phyloP scores from a whole-genome alignment of 2,888 invertebrate genomes.

The Polia nebulosa region DNA sequence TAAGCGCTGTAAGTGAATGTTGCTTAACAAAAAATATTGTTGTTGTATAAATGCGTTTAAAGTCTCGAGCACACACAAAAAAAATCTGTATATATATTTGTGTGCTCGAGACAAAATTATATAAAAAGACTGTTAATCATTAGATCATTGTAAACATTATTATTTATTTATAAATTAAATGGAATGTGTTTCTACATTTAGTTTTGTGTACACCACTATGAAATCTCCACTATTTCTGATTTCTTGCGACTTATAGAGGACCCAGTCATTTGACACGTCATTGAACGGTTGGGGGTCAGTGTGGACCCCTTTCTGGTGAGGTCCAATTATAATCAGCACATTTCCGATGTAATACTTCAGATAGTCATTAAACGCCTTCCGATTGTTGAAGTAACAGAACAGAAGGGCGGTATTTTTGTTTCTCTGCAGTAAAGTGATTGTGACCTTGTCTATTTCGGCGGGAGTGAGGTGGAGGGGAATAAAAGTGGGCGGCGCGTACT shows the following conservation, averaged over 20 bases:
- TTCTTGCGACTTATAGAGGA: slow-evolving; percentile 89
- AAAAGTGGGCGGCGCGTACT: slow-evolving; percentile 94
- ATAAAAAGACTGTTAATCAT: slow-evolving; percentile 63
- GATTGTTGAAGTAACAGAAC: slow-evolving; percentile 96
- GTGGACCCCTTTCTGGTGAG: slow-evolving; percentile 92
- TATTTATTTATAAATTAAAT: slow-evolving; percentile 55
- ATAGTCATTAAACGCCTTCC: slow-evolving; percentile 93
- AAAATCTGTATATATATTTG: not conserved
- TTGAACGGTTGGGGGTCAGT: slow-evolving; percentile 94
- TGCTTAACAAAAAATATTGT: slow-evolving; percentile 43
- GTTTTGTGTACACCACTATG: slow-evolving; percentile 91
- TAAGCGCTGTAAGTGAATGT: slow-evolving; percentile 23
- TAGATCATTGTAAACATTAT: slow-evolving; percentile 46
- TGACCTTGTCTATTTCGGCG: slow-evolving; percentile 79
- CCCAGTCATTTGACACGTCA: slow-evolving; percentile 91
- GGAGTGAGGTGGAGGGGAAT: slow-evolving; percentile 92
- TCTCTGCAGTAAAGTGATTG: slow-evolving; percentile 80
- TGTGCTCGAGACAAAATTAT: slow-evolving; percentile 22
- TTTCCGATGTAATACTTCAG: slow-evolving; percentile 92
- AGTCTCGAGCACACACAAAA: slow-evolving; percentile 8
- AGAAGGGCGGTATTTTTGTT: slow-evolving; percentile 91
- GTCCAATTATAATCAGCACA: slow-evolving; percentile 94
- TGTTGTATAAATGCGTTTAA: slow-evolving; percentile 32
- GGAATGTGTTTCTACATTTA: slow-evolving; percentile 59
- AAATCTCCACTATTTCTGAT: slow-evolving; percentile 92